Base-by-base conservation (phyloP, 2,113 vertebrate species). In the Coryphaenoides rupestris region DNA sequence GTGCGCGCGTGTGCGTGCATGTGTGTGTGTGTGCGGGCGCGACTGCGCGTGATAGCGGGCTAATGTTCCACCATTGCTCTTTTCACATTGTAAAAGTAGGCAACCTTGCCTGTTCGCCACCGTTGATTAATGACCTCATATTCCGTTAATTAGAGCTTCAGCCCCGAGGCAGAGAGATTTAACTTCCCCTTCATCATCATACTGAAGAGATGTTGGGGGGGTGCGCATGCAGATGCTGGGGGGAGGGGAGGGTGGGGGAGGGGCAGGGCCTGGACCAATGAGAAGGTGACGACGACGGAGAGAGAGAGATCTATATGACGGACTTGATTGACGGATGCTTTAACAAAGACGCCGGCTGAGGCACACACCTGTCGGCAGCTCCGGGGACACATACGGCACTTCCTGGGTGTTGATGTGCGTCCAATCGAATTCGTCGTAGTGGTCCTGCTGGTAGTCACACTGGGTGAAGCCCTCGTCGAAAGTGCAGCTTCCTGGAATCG, bases 41-140 rank as follows among this genome's bases (percentile, higher is more conserved):
- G 33, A 10, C 7, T 40, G 33, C 9, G 33, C 1, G 66, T 66
- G 75, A n/a, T 47, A 23, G 66, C 57, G 63, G 75, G 66, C 61
- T 75, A 77, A 63, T 77, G 56, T 70, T 83, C 59, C 55, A 79
- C 73, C 68, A 75, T 77, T 81, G 81, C 55, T 65, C 72, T 81
- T n/a, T 84, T 83, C 81, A 82, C 79, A 84, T 78, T 76, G 75
- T 73, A 78, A 81, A 50, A 83, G 80, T 69, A 70, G 76, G 73
- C 85, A 88, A 89, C 86, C 84, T 85, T 89, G 76, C 72, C 81
- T 86, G 87, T 85, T 92, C 86, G 81, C 90, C 81, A 86, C 88
- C 77, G 89, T 84, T 94, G 93, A 98, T 96, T 96, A 98, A 98
- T 95, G 93, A 94, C 92, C 94, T 94, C 93, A 96, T 93, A 90